Evolutionary conservation across 1,140 invertebrate genomes (phyloP).

Genomic region (Archivesica marissinica): DNA sequence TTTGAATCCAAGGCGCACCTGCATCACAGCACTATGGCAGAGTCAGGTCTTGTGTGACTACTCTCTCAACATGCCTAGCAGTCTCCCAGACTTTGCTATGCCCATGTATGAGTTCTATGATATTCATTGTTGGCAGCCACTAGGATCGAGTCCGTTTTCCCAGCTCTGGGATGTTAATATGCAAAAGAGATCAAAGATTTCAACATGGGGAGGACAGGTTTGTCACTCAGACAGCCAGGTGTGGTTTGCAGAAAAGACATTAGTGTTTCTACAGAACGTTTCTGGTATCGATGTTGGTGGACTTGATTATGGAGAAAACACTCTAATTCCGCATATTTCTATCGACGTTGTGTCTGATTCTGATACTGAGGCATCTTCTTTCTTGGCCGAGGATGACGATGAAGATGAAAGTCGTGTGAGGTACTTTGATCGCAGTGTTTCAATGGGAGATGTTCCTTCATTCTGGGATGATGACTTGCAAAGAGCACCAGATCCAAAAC

Average conservation of each 20-base stretch:
- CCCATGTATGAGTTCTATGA: neutral
- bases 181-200: slow-evolving; percentile 63
- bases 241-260: slow-evolving; percentile 38
- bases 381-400: slow-evolving; percentile 59
- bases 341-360: slow-evolving; percentile 67
- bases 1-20: neutral
- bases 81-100: neutral
- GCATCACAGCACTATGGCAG: slow-evolving; percentile 35
- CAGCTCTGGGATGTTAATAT: slow-evolving; percentile 74
- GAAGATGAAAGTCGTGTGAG: slow-evolving; percentile 6
- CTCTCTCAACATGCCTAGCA: slow-evolving; percentile 1
- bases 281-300: neutral
- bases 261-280: slow-evolving; percentile 31
- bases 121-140: slow-evolving; percentile 43
- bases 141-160: slow-evolving; percentile 41
- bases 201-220: slow-evolving; percentile 31
- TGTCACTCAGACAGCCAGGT: slow-evolving; percentile 32
- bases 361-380: slow-evolving; percentile 53
- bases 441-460: slow-evolving; percentile 65
- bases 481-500: slow-evolving; percentile 43
- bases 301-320: slow-evolving; percentile 54
- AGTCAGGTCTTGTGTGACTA: slow-evolving; percentile 46
- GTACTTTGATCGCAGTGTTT: slow-evolving; percentile 64
- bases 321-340: slow-evolving; percentile 69
- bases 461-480: slow-evolving; percentile 48